phyloP scores from a whole-genome alignment of 2,797 vertebrate genomes.

The Hippocampus kuda region DNA sequence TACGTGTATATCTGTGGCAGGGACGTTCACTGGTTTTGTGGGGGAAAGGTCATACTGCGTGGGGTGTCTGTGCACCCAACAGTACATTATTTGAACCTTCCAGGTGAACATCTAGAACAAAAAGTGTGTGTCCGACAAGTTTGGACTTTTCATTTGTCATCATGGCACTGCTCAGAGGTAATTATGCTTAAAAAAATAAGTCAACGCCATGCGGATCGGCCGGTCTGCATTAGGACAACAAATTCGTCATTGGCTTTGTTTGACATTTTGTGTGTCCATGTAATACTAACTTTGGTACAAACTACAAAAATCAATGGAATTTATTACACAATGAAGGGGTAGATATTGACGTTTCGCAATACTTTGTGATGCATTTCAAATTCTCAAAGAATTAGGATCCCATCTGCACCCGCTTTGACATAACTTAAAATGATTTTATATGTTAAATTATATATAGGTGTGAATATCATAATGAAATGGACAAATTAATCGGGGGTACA shows the following conservation, averaged over 20 bases:
- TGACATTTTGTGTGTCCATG: background rate
- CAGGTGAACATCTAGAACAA: background rate
- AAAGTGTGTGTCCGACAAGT: slow-evolving; percentile 9
- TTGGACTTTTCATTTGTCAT: slow-evolving; percentile 10
- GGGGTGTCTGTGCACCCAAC: background rate
- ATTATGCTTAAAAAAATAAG: slow-evolving; percentile 6
- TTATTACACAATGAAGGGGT: background rate
- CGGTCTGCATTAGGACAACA: background rate
- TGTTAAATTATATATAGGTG: too few relatives aligned
- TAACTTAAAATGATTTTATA: too few relatives aligned
- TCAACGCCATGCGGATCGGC: background rate
- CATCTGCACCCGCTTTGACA: too few relatives aligned
- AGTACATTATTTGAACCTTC: background rate
- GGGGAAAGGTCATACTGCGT: slow-evolving; percentile 50
- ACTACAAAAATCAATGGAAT: background rate
- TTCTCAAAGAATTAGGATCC: too few relatives aligned
- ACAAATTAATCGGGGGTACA: too few relatives aligned
- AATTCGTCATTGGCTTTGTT: too few relatives aligned
- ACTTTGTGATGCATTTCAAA: too few relatives aligned
- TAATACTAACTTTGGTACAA: too few relatives aligned
- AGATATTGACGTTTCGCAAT: too few relatives aligned
- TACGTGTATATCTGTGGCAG: too few relatives aligned
- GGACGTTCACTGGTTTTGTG: slow-evolving; percentile 17
- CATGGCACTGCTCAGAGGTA: slow-evolving; percentile 72
- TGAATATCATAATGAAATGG: too few relatives aligned